Evolutionary conservation across 2,113 vertebrate species (phyloP).

Genomic region (Pyxicephalus adspersus): DNA sequence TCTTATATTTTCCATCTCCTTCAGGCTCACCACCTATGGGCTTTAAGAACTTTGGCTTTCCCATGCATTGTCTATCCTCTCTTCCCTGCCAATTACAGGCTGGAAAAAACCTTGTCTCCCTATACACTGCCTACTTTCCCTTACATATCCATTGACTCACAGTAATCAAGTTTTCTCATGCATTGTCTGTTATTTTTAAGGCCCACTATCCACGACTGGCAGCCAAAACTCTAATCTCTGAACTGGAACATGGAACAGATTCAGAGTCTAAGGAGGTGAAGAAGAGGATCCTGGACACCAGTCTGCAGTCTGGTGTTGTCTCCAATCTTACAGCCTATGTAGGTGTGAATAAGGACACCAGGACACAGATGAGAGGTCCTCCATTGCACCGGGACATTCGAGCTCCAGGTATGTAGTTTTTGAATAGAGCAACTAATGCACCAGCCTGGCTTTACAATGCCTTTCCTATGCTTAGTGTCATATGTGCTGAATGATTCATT

Average conservation of each 20-base stretch:
- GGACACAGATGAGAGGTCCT: slow-evolving; percentile 64
- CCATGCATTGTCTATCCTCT: not conserved
- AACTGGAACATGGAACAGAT: slow-evolving; percentile 65
- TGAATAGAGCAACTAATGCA: too few relatives aligned
- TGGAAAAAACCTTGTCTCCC: not conserved
- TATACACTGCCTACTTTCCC: too few relatives aligned
- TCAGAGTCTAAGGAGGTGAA: slow-evolving; percentile 43
- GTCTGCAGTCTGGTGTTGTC: slow-evolving; percentile 75
- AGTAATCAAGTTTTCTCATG: too few relatives aligned
- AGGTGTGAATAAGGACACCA: slow-evolving; percentile 66
- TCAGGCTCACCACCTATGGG: not conserved
- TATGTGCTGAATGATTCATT: too few relatives aligned
- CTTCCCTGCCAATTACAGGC: not conserved
- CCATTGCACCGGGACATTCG: slow-evolving; percentile 63
- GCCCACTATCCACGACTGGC: slow-evolving; percentile 74
- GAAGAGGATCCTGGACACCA: slow-evolving; percentile 69
- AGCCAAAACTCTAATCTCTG: slow-evolving; percentile 72
- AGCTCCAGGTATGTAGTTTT: slow-evolving; percentile 39
- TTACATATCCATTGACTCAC: too few relatives aligned
- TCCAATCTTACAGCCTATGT: too few relatives aligned
- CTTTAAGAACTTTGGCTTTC: not conserved
- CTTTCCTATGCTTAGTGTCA: too few relatives aligned
- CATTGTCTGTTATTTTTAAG: slow-evolving; percentile 58
- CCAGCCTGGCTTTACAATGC: too few relatives aligned
- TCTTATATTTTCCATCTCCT: too few relatives aligned